Evolutionary conservation across 2,888 invertebrate genomes (phyloP).

Genomic region (Drosophila austrosaltans): DNA sequence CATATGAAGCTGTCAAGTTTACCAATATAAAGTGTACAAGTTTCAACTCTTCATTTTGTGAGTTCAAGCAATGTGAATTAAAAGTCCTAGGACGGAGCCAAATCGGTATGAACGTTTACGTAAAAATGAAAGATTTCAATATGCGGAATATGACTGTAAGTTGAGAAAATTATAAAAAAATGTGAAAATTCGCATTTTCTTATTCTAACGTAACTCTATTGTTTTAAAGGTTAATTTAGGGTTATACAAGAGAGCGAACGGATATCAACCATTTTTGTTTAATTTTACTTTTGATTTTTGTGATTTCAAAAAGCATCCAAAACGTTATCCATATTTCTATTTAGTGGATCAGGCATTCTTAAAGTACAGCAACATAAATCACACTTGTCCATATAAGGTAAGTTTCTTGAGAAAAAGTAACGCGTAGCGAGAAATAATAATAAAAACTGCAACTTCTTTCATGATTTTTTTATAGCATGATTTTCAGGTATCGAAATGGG

Average conservation of each 20-base stretch:
- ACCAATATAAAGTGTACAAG: background rate
- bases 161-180: too few relatives aligned
- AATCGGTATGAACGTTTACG: background rate
- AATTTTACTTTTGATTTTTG: slow-evolving; percentile 2
- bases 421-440: background rate
- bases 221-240: background rate
- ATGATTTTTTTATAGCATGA: slow-evolving; percentile 19
- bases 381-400: slow-evolving; percentile 30
- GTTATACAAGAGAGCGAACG: background rate
- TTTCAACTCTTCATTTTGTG: background rate
- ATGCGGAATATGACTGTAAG: slow-evolving; percentile 1
- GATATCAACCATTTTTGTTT: background rate
- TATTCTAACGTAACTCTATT: too few relatives aligned
- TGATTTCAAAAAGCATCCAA: background rate
- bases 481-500: slow-evolving; percentile 16
- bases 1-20: background rate
- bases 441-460: background rate
- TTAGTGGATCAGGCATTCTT: background rate
- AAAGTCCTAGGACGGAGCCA: background rate
- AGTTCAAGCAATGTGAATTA: background rate
- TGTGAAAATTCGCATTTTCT: too few relatives aligned
- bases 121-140: background rate
- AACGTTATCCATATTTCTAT: slow-evolving; percentile 6
- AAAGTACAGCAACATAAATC: slow-evolving; percentile 16
- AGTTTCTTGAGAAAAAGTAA: too few relatives aligned